These are phyloP conservation scores for Formica exsecta DNA, from an alignment of 1,140 invertebrate genomes.

Conservation along the genomic window DNA sequence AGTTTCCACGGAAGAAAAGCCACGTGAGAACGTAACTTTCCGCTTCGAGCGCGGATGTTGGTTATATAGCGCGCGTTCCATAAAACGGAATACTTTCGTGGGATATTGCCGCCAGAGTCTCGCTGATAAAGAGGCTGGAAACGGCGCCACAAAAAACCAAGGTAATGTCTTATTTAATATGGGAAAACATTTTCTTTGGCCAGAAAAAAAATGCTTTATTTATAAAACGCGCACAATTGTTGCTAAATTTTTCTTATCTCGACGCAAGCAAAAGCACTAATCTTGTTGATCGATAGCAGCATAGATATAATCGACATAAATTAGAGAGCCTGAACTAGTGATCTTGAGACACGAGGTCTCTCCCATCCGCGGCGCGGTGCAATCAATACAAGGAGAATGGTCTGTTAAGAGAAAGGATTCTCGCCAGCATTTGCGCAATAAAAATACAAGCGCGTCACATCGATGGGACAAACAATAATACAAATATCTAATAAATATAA, in stretches of 20 bases:
- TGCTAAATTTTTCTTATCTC: conserved; percentile 10
- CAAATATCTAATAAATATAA: conserved; percentile 13
- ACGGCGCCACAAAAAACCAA: conserved; percentile 31
- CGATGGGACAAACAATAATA: conserved; percentile 11
- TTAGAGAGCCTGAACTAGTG: conserved; percentile 9
- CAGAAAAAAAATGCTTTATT: background rate
- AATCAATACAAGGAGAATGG: conserved; percentile 53
- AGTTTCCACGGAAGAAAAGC: conserved; percentile 17
- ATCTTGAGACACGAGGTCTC: conserved; percentile 33
- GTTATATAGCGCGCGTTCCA: conserved; percentile 52
- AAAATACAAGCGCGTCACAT: background rate
- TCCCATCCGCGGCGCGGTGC: background rate
- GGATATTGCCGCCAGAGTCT: conserved; percentile 53
- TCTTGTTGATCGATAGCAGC: conserved; percentile 3
- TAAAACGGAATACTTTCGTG: conserved; percentile 67
- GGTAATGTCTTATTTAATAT: conserved; percentile 34
- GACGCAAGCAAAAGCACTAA: conserved; percentile 3
- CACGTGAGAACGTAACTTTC: conserved; percentile 67
- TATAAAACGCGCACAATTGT: background rate
- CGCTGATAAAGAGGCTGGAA: conserved; percentile 22
- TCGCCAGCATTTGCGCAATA: background rate
- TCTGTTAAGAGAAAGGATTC: conserved; percentile 48
- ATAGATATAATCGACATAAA: conserved; percentile 1
- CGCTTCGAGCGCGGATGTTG: conserved; percentile 17
- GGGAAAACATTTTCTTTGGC: background rate